Conservation (phyloP, 1,140 invertebrate species). For the Chymomyza costata region DNA sequence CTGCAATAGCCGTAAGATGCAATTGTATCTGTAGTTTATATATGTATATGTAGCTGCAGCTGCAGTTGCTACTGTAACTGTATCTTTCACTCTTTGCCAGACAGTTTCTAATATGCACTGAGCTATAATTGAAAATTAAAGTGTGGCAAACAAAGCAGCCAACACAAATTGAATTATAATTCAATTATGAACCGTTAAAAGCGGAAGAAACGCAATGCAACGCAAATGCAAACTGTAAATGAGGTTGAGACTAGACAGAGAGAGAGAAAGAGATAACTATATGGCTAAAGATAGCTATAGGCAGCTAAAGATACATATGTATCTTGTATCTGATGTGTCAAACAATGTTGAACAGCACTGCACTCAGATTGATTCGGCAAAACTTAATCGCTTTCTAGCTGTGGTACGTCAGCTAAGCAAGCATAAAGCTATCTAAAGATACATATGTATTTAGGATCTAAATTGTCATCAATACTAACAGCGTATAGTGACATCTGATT, state of each 20-base stretch:
- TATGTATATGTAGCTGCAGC: neutral
- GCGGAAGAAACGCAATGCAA: conserved; percentile 58
- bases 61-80: conserved; percentile 48
- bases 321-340: too few relatives aligned
- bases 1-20: conserved; percentile 9
- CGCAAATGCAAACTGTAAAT: conserved; percentile 49
- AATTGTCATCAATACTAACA: too few relatives aligned
- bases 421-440: too few relatives aligned
- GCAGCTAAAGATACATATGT: too few relatives aligned
- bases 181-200: conserved; percentile 70
- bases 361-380: too few relatives aligned
- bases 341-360: too few relatives aligned
- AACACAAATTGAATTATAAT: conserved; percentile 67
- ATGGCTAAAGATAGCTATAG: conserved; percentile 15
- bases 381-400: too few relatives aligned
- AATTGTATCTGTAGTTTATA: conserved; percentile 19
- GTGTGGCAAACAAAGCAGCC: conserved; percentile 41
- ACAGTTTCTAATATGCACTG: conserved; percentile 56
- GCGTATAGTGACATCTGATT: too few relatives aligned
- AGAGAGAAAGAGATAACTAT: neutral
- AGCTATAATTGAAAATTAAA: conserved; percentile 65
- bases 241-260: conserved; percentile 42
- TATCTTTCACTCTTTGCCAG: conserved; percentile 22
- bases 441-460: too few relatives aligned
- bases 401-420: too few relatives aligned